Evolutionary conservation across 1,140 invertebrate genomes (phyloP).

Genomic region (Aphaenogaster rudis): DNA sequence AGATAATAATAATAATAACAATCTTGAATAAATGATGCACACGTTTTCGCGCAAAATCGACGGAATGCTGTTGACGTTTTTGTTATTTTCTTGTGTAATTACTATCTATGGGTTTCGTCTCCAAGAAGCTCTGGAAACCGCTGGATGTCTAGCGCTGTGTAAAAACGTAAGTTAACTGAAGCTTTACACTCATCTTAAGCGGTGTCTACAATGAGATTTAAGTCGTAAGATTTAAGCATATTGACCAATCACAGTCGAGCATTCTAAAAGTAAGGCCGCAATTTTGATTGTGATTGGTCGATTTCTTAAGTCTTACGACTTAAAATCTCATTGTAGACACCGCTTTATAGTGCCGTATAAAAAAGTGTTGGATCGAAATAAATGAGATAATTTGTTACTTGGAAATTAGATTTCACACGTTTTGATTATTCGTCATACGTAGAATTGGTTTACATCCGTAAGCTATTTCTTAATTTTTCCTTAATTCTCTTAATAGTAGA

Average conservation of each 20-base stretch:
- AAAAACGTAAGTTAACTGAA: conserved; percentile 35
- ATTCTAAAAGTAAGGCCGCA: too few relatives aligned
- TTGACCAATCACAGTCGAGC: too few relatives aligned
- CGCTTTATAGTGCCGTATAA: neutral
- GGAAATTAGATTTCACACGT: neutral
- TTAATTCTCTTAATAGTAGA: neutral
- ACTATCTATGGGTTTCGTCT: conserved; percentile 5
- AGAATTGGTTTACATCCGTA: neutral
- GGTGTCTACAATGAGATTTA: too few relatives aligned
- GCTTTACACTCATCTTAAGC: too few relatives aligned
- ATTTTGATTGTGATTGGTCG: too few relatives aligned
- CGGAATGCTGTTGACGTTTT: conserved; percentile 4
- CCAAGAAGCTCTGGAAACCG: conserved; percentile 27
- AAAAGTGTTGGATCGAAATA: neutral
- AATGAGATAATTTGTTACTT: too few relatives aligned
- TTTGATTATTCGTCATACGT: neutral
- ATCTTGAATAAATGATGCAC: neutral
- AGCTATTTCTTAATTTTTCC: neutral
- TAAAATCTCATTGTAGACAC: too few relatives aligned
- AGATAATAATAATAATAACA: neutral
- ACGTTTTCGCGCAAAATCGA: neutral
- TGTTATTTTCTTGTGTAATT: conserved; percentile 12
- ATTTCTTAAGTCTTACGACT: too few relatives aligned
- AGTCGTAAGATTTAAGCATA: too few relatives aligned
- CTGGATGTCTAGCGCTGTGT: neutral